A percentile compares a stretch with the other conserved stretches of the same genome.
phyloP scores from a whole-genome alignment of 2,888 invertebrate species.

The Rhagium mordax region DNA sequence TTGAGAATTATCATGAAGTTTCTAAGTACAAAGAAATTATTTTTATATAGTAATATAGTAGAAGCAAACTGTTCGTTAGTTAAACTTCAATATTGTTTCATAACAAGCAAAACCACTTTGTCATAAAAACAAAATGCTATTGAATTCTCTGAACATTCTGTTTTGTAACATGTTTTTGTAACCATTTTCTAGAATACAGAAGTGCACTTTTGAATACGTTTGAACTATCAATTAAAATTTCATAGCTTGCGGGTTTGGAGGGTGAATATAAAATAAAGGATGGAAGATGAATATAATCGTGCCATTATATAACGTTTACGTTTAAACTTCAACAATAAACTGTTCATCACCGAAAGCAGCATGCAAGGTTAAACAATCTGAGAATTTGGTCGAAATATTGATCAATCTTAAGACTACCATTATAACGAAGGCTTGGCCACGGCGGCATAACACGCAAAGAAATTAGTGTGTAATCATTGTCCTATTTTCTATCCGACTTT shows the following conservation, averaged over 20 bases:
- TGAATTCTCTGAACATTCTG: background rate
- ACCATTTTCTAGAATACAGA: conserved; percentile 21
- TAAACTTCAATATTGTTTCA: too few species aligned
- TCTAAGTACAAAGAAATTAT: too few species aligned
- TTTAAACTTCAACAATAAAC: conserved; percentile 36
- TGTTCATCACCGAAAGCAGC: conserved; percentile 34
- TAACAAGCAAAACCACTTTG: background rate
- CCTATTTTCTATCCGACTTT: conserved; percentile 17
- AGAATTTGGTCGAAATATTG: conserved; percentile 38
- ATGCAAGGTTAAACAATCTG: conserved; percentile 36
- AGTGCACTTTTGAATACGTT: conserved; percentile 29
- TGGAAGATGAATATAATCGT: conserved; percentile 27
- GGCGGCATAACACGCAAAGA: conserved; percentile 35
- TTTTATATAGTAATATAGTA: too few species aligned
- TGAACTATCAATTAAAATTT: conserved; percentile 38
- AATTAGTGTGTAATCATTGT: conserved; percentile 37
- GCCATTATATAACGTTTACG: conserved; percentile 32
- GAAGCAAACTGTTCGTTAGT: too few species aligned
- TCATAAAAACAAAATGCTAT: background rate
- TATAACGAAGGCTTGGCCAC: conserved; percentile 33
- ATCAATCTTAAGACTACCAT: conserved; percentile 35
- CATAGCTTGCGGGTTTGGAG: conserved; percentile 22
- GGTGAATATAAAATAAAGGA: conserved; percentile 38
- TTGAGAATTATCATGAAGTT: too few species aligned
- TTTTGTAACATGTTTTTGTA: conserved; percentile 24